phyloP scores from a whole-genome alignment of 2,888 invertebrate species.

The Ectobius pallidus region DNA sequence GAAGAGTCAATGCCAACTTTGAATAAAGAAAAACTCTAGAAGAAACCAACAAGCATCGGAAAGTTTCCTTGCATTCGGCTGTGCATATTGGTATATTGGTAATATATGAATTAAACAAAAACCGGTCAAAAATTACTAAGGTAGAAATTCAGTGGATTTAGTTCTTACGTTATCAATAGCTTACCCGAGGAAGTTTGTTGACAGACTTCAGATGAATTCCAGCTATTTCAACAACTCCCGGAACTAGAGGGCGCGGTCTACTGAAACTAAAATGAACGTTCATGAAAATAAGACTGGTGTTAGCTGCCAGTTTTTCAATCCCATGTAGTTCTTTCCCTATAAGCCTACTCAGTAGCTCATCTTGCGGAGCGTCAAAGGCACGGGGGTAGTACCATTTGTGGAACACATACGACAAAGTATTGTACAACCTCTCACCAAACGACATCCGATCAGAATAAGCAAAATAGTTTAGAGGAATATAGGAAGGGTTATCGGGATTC shows the following conservation, averaged over 20 bases:
- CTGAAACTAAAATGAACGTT: conserved; percentile 59
- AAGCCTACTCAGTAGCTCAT: background rate
- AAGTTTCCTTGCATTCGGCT: too few species aligned
- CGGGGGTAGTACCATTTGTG: background rate
- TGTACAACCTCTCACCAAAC: background rate
- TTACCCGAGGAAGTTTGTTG: conserved; percentile 40
- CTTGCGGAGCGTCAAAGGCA: background rate
- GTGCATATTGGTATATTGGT: too few species aligned
- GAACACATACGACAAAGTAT: background rate
- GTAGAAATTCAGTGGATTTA: too few species aligned
- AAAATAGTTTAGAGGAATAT: background rate
- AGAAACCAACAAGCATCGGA: too few species aligned
- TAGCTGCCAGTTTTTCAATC: conserved; percentile 57
- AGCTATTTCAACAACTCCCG: conserved; percentile 67
- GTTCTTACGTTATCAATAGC: too few species aligned
- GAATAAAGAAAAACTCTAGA: too few species aligned
- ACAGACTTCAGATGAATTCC: conserved; percentile 61
- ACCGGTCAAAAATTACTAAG: too few species aligned
- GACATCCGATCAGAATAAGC: background rate
- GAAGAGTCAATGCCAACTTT: too few species aligned
- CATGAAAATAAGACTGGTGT: conserved; percentile 56
- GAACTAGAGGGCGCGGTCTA: conserved; percentile 59
- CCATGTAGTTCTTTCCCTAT: conserved; percentile 58
- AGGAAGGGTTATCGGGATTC: conserved; percentile 19
- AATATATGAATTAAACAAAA: too few species aligned